phyloP scores from a whole-genome alignment of 2,888 invertebrate genomes.

The Cephus rjabovi region DNA sequence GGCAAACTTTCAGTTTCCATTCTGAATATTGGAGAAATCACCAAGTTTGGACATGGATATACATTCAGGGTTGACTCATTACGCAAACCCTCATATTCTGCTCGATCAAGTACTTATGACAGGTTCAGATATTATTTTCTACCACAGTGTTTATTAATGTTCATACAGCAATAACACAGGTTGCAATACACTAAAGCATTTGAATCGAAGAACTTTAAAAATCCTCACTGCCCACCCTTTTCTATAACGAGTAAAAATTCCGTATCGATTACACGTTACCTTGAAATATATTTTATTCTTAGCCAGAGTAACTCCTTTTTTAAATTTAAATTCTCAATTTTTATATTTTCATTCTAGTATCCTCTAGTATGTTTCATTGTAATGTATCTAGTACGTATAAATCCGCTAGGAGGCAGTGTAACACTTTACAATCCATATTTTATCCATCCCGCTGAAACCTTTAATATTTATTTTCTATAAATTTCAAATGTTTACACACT shows the following conservation, averaged over 20 bases:
- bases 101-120: neutral
- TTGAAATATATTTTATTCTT: too few relatives aligned
- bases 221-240: neutral
- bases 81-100: neutral
- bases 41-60: neutral
- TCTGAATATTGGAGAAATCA: neutral
- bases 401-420: too few relatives aligned
- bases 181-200: neutral
- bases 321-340: too few relatives aligned
- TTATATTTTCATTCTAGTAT: too few relatives aligned
- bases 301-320: too few relatives aligned
- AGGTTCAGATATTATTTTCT: neutral
- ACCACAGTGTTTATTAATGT: neutral
- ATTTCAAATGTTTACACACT: neutral
- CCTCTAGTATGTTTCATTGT: too few relatives aligned
- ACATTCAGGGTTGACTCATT: neutral
- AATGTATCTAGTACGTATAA: too few relatives aligned
- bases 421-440: neutral
- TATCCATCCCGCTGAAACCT: neutral
- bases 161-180: neutral
- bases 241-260: too few relatives aligned
- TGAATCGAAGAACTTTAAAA: neutral
- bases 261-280: too few relatives aligned
- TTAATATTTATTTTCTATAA: neutral
- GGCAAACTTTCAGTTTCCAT: neutral